phyloP scores from a whole-genome alignment of 1,140 invertebrate genomes.

The Penaeus japonicus region DNA sequence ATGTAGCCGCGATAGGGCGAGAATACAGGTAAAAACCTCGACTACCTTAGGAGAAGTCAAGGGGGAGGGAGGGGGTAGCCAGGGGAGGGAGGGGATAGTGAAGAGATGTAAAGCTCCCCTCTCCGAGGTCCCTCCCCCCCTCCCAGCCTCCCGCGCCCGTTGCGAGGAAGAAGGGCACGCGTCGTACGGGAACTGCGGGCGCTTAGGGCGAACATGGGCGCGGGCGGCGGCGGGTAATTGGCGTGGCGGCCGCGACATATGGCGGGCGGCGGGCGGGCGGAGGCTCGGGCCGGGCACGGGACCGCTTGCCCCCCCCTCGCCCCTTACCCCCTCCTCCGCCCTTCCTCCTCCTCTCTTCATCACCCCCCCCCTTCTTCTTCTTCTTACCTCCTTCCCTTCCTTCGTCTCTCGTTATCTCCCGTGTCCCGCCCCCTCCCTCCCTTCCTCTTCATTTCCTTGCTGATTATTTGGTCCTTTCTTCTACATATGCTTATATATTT shows the following conservation, averaged over 20 bases:
- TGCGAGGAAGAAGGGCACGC: neutral
- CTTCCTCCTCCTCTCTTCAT: no score
- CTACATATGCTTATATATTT: no score
- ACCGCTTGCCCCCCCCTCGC: neutral
- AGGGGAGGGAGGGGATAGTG: neutral
- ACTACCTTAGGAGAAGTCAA: conserved; percentile 30
- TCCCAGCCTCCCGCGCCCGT: no score
- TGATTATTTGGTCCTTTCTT: no score
- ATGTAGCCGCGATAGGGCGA: neutral
- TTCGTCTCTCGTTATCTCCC: no score
- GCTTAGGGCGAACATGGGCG: neutral
- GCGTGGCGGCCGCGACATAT: conserved; percentile 33
- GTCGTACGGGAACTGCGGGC: neutral
- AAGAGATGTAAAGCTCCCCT: neutral
- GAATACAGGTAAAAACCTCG: conserved; percentile 32
- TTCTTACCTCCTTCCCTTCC: neutral
- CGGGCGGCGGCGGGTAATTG: conserved; percentile 10
- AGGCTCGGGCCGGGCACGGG: conserved; percentile 27
- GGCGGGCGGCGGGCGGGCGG: conserved; percentile 20
- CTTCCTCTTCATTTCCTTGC: no score
- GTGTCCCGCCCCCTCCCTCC: no score
- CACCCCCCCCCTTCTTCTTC: neutral
- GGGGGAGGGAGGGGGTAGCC: neutral
- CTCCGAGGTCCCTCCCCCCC: no score
- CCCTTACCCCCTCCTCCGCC: neutral